phyloP scores from a whole-genome alignment of 2,797 vertebrate species.

The Sylvia borin region DNA sequence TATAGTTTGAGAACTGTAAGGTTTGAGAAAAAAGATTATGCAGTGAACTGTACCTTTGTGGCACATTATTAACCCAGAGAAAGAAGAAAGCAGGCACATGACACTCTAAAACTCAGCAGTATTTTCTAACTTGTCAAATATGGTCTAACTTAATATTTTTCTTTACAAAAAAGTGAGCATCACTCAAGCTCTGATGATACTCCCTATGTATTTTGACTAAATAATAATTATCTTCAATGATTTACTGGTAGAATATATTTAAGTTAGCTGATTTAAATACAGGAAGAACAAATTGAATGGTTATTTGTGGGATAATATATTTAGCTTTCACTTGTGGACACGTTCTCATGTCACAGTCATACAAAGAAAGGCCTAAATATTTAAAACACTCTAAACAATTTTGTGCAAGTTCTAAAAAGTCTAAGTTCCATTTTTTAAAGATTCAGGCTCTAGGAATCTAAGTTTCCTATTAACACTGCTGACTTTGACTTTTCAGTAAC shows the following conservation, averaged over 20 bases:
- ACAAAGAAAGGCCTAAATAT: not conserved
- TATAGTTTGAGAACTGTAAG: not conserved
- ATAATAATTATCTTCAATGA: not conserved
- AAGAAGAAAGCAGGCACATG: not conserved
- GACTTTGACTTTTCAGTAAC: not conserved
- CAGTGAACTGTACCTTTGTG: not conserved
- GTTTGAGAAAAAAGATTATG: not conserved
- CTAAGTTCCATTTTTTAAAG: not conserved
- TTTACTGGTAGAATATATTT: not conserved
- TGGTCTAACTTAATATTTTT: not conserved
- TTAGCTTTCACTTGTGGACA: not conserved
- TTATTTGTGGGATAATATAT: not conserved
- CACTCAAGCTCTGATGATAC: not conserved
- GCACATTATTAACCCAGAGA: not conserved
- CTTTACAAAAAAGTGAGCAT: not conserved
- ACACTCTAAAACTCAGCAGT: not conserved
- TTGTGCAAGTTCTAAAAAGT: not conserved
- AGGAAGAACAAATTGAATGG: slow-evolving; percentile 1
- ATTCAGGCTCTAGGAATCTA: not conserved
- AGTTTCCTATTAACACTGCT: not conserved
- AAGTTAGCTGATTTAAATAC: not conserved
- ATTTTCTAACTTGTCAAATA: not conserved
- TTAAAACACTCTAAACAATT: not conserved
- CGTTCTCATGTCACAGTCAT: not conserved
- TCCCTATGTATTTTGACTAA: not conserved